Evolutionary conservation across 2,888 invertebrate genomes (phyloP).

Genomic region (Epiblema foenella): DNA sequence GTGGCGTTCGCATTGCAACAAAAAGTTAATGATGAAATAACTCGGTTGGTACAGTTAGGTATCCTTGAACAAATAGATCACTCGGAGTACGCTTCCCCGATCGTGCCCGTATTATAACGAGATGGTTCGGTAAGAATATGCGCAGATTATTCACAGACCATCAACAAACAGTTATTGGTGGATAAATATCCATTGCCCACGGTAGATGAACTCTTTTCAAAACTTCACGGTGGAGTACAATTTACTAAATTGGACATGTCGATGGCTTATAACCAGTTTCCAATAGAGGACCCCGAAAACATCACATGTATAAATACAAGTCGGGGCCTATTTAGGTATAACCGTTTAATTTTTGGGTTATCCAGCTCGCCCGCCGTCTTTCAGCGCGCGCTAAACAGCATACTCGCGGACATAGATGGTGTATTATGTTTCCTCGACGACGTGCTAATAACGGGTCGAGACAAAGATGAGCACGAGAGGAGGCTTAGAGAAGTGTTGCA

Average conservation of each 20-base stretch:
- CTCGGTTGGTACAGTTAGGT: constrained; percentile 1
- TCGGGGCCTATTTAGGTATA: constrained; percentile 36
- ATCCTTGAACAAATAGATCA: constrained; percentile 11
- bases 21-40: constrained; percentile 5
- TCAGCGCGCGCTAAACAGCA: constrained; percentile 25
- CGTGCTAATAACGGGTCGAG: constrained; percentile 33
- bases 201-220: too few species aligned
- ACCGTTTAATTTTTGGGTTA: constrained; percentile 32
- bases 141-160: too few species aligned
- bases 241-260: constrained; percentile 32
- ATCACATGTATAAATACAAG: constrained; percentile 33
- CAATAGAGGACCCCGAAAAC: constrained; percentile 25
- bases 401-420: constrained; percentile 19
- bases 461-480: not conserved
- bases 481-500: constrained; percentile 2
- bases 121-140: not conserved
- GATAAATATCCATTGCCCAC: too few species aligned
- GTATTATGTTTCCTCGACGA: constrained; percentile 32
- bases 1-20: constrained; percentile 17
- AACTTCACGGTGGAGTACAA: not conserved
- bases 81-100: constrained; percentile 1
- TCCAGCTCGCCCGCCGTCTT: constrained; percentile 32
- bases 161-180: too few species aligned
- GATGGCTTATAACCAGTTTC: constrained; percentile 33
- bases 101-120: constrained; percentile 1